These are phyloP conservation scores for Drosophila pruinosa DNA, from an alignment of 1,140 invertebrate species.

Conservation along the genomic window DNA sequence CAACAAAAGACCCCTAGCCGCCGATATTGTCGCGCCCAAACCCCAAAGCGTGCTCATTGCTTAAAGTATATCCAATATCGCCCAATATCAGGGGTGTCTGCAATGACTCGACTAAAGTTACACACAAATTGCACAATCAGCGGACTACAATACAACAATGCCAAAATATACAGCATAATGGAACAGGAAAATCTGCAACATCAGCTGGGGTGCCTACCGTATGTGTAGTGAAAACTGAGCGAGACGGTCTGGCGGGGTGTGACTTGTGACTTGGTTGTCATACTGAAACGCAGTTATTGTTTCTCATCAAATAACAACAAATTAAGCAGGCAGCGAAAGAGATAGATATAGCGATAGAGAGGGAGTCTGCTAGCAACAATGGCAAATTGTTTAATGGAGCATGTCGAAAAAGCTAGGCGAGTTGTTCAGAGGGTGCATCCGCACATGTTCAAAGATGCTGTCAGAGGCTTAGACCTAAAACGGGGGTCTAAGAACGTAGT, in stretches of 20 bases:
- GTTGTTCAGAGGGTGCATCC: slow-evolving; percentile 57
- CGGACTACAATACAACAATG: slow-evolving; percentile 10
- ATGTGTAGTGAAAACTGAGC: slow-evolving; percentile 10
- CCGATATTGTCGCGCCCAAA: neutral
- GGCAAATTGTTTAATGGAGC: slow-evolving; percentile 78
- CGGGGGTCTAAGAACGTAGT: neutral
- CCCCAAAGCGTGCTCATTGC: slow-evolving; percentile 46
- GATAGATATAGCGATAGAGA: neutral
- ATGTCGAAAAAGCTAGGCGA: slow-evolving; percentile 59
- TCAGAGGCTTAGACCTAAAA: slow-evolving; percentile 22
- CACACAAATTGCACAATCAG: slow-evolving; percentile 54
- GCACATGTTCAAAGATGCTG: neutral
- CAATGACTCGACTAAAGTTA: slow-evolving; percentile 44
- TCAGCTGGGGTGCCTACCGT: slow-evolving; percentile 17
- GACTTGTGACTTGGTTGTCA: slow-evolving; percentile 18
- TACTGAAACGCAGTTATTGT: slow-evolving; percentile 48
- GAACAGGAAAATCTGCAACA: slow-evolving; percentile 44
- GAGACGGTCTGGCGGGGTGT: neutral
- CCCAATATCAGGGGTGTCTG: slow-evolving; percentile 11
- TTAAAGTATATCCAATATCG: slow-evolving; percentile 24
- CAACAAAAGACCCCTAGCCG: slow-evolving; percentile 1
- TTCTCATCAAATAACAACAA: slow-evolving; percentile 52
- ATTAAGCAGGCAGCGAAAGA: slow-evolving; percentile 30
- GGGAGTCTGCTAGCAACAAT: slow-evolving; percentile 55
- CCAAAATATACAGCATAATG: neutral